Evolutionary conservation across 1,140 invertebrate species (phyloP).

Genomic region (Cotesia glomerata): DNA sequence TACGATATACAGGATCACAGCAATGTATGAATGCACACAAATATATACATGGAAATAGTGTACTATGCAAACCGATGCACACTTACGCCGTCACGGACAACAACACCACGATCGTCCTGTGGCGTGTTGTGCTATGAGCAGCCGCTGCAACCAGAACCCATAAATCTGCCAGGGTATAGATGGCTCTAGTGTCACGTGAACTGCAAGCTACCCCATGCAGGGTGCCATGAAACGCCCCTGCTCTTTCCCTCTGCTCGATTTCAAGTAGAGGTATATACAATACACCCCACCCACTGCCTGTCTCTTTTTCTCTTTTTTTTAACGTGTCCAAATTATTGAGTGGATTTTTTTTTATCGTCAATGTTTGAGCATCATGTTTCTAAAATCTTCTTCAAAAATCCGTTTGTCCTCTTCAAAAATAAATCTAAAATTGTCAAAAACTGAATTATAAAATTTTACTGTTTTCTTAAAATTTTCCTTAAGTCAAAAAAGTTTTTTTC

Average conservation of each 20-base stretch:
- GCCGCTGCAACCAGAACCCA: conserved; percentile 60
- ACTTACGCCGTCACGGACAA: conserved; percentile 29
- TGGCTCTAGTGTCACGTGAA: conserved; percentile 63
- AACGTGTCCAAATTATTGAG: no score
- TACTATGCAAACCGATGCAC: conserved; percentile 4
- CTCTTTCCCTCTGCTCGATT: conserved; percentile 38
- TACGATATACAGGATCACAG: background rate
- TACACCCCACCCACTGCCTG: conserved; percentile 28
- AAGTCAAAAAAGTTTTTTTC: no score
- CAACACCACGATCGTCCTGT: conserved; percentile 55
- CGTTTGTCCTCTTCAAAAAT: no score
- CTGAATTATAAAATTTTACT: no score
- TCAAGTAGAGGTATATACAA: background rate
- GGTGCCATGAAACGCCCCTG: conserved; percentile 57
- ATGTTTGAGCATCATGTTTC: no score
- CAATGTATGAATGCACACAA: background rate
- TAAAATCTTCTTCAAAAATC: no score
- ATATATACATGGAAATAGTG: background rate
- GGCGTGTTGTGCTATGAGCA: conserved; percentile 56
- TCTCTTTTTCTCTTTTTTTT: conserved; percentile 14
- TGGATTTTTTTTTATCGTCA: no score
- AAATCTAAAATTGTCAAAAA: no score
- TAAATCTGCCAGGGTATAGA: conserved; percentile 64
- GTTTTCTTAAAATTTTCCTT: no score
- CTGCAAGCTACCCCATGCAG: conserved; percentile 62